These are phyloP conservation scores for Saturnia pavonia DNA, from an alignment of 2,888 invertebrate genomes.

Conservation along the genomic window DNA sequence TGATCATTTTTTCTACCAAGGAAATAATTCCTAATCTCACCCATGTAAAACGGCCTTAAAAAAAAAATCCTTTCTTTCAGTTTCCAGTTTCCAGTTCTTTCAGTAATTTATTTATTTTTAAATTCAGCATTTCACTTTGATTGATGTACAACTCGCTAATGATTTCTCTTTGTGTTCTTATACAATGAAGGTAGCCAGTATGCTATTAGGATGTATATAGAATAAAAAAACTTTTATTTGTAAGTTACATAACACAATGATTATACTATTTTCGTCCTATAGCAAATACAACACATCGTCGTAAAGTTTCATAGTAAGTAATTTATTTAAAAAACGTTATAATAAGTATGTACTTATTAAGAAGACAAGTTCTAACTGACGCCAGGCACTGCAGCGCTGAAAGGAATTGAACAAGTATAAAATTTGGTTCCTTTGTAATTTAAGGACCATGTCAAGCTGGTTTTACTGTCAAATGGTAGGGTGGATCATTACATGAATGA, in stretches of 20 bases:
- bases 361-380: too few relatives aligned
- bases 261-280: too few relatives aligned
- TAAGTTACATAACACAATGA: too few relatives aligned
- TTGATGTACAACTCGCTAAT: slow-evolving; percentile 51
- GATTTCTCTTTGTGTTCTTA: slow-evolving; percentile 30
- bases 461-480: too few relatives aligned
- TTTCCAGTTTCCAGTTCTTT: slow-evolving; percentile 23
- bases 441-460: too few relatives aligned
- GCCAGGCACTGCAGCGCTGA: too few relatives aligned
- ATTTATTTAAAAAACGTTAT: too few relatives aligned
- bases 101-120: slow-evolving; percentile 43
- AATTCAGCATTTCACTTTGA: slow-evolving; percentile 47
- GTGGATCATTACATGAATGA: too few relatives aligned
- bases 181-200: slow-evolving; percentile 5
- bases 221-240: not conserved
- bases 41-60: not conserved
- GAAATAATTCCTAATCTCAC: not conserved
- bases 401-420: too few relatives aligned
- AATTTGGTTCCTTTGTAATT: too few relatives aligned
- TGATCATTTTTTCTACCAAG: not conserved
- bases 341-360: too few relatives aligned
- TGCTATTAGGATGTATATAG: not conserved
- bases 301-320: too few relatives aligned
- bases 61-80: not conserved
- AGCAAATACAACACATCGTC: not conserved